A percentile compares a stretch with the other conserved stretches of the same genome.
phyloP scores from a whole-genome alignment of 2,888 invertebrate species.

The Gibbula magus region DNA sequence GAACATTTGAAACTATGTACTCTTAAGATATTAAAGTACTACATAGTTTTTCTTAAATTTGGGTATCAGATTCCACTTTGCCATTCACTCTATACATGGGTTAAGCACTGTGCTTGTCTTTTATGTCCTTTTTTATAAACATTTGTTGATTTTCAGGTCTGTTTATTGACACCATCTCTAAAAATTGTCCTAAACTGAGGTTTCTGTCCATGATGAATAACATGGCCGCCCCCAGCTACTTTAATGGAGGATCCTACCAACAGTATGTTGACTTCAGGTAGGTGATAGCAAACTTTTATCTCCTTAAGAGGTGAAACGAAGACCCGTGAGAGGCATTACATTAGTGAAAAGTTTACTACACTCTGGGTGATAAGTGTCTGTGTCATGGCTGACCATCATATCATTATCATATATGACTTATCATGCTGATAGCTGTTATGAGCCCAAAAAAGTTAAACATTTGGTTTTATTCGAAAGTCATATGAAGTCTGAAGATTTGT shows the following conservation, averaged over 20 bases:
- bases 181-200: constrained; percentile 79
- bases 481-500: not conserved
- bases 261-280: constrained; percentile 87
- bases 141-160: constrained; percentile 55
- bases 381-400: not conserved
- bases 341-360: too few relatives aligned
- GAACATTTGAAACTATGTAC: too few relatives aligned
- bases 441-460: not conserved
- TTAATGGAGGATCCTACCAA: constrained; percentile 85
- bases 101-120: too few relatives aligned
- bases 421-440: not conserved
- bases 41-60: too few relatives aligned
- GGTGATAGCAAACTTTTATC: too few relatives aligned
- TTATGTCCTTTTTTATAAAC: too few relatives aligned
- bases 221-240: constrained; percentile 85
- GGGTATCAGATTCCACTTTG: too few relatives aligned
- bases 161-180: constrained; percentile 63
- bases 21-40: too few relatives aligned
- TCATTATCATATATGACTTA: not conserved
- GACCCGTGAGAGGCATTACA: too few relatives aligned
- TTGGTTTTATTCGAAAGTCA: not conserved
- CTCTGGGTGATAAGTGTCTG: too few relatives aligned
- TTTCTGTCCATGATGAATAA: constrained; percentile 91
- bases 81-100: too few relatives aligned
- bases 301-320: too few relatives aligned